Conservation (phyloP, 2,113 vertebrate genomes). For the Rhea pennata region DNA sequence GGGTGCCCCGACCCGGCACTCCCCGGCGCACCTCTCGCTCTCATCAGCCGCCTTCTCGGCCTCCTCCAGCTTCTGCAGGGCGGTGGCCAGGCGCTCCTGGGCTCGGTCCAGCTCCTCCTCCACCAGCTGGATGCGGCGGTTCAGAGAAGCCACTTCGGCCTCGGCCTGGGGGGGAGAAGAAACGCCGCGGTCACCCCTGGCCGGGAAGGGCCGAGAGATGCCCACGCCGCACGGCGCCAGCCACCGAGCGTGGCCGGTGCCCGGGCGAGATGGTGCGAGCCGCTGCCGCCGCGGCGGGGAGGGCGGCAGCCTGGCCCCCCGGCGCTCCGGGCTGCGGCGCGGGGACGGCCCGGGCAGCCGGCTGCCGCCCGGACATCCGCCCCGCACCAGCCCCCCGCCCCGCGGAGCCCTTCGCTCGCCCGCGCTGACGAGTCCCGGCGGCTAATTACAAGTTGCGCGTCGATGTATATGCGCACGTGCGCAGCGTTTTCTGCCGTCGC, state of each 20-base stretch:
- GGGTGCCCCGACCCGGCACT: accelerated
- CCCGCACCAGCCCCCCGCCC: too few species aligned
- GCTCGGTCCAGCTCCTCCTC: slow-evolving; percentile 97
- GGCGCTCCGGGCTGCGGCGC: too few species aligned
- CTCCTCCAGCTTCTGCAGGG: slow-evolving; percentile 96
- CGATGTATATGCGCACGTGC: too few species aligned
- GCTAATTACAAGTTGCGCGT: not conserved
- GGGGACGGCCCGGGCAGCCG: too few species aligned
- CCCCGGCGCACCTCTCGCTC: slow-evolving; percentile 87
- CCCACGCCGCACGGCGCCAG: not conserved
- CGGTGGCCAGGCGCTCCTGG: slow-evolving; percentile 94
- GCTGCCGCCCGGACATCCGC: too few species aligned
- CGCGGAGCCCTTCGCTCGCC: not conserved
- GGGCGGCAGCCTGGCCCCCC: too few species aligned
- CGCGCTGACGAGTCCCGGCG: not conserved
- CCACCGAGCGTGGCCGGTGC: too few species aligned
- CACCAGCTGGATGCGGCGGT: slow-evolving; percentile 96
- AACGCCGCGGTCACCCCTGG: not conserved
- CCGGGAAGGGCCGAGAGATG: not conserved
- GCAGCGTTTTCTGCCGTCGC: too few species aligned
- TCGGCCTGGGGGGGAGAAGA: slow-evolving; percentile 83
- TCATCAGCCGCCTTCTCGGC: slow-evolving; percentile 97
- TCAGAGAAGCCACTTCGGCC: slow-evolving; percentile 95
- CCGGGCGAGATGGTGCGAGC: too few species aligned
- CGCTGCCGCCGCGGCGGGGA: too few species aligned